Evolutionary conservation across 1,140 invertebrate species (phyloP), one percentile per base, ranked within the genome.

Genomic region (Lordiphosa collinella): DNA sequence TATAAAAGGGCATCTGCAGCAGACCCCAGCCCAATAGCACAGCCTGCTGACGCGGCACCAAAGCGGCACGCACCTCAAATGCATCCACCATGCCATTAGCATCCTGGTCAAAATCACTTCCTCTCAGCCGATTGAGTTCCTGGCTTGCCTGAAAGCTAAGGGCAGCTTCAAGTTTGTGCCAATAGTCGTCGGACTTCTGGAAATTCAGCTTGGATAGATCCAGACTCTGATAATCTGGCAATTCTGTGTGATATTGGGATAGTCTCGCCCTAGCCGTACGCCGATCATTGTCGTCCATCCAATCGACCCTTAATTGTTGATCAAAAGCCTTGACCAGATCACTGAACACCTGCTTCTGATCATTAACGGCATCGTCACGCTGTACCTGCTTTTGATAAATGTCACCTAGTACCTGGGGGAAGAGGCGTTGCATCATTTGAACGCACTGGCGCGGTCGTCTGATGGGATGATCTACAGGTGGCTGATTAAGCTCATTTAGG

Each of bases 1-100:
- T 95, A 89, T 97, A 99, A 88, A 98, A 98, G 0, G 98, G 97
- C 56, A 94, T 91, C 78, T 99, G 97, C 0, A 99, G 90, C 34
- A 99, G 97, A 2, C 97, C 97, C 51, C 97, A 97, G 0, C 97
- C 76, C 96, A 88, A 98, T 0, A 98, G 96, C 64, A 97, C 96
- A 80, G 98, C 95, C 89, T 99, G 99, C 31, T 78, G 59, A 1
- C 72, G 97, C 1, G 97, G 96, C 9, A 63, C 25, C 4, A 84
- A 36, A 1, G 65, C 62, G 5, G 79, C 50, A 2, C 60, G 36
- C 11, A 85, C 66, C 9, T 86, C 71, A n/a, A 64, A 70, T 0
- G 63, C 74, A 35, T 88, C 72, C 8, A 86, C 29, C 1, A 49
- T 29, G 0, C 35, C 53, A n/a, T 43, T 14, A 1, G 22, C 18